Evolutionary conservation across 1,140 invertebrate species (phyloP).

Genomic region (Caenorhabditis brenneri): DNA sequence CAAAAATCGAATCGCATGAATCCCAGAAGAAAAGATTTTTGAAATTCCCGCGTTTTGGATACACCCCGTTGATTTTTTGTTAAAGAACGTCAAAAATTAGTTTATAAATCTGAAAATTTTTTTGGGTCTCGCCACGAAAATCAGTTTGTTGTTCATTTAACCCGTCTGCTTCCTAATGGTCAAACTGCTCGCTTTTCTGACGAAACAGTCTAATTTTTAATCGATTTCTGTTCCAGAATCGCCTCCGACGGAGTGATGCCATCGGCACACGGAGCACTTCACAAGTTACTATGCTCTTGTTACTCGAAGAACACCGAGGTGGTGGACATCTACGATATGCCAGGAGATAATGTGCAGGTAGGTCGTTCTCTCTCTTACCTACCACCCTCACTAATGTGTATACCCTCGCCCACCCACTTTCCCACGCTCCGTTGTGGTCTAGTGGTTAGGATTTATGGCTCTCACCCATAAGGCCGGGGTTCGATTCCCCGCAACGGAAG

Average conservation of each 20-base stretch:
- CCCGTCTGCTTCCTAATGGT: no score
- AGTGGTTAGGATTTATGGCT: slow-evolving; percentile 82
- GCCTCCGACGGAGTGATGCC: slow-evolving; percentile 6
- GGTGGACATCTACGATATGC: background rate
- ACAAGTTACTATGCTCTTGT: slow-evolving; percentile 6
- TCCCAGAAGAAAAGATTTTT: no score
- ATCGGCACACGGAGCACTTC: background rate
- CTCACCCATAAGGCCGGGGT: slow-evolving; percentile 82
- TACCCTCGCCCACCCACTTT: no score
- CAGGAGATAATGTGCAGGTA: background rate
- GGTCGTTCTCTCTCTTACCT: background rate
- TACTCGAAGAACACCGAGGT: slow-evolving; percentile 21
- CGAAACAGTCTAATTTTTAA: no score
- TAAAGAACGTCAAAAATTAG: no score
- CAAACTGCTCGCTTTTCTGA: no score
- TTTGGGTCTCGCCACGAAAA: no score
- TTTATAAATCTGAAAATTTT: no score
- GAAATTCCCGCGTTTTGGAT: no score
- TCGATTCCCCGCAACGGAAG: slow-evolving; percentile 80
- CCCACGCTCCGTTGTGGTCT: slow-evolving; percentile 46
- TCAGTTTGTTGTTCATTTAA: no score
- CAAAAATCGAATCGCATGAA: no score
- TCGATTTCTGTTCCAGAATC: slow-evolving; percentile 1
- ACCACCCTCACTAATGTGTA: background rate
- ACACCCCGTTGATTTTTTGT: no score